phyloP scores from a whole-genome alignment of 2,888 invertebrate genomes.

The Hirudinaria manillensis region DNA sequence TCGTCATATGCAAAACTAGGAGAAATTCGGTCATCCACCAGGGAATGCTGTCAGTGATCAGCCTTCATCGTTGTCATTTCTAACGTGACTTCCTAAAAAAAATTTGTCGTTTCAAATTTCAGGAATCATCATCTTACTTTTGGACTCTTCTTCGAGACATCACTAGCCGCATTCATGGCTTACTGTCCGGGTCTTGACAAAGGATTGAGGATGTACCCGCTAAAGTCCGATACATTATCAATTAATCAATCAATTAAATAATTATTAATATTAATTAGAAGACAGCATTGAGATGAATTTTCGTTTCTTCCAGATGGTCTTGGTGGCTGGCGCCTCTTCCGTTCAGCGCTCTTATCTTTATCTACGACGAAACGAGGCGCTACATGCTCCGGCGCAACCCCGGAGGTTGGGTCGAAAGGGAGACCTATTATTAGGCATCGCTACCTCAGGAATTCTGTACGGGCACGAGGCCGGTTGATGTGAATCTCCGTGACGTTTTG shows the following conservation, averaged over 20 bases:
- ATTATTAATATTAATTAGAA: background rate
- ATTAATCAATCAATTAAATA: background rate
- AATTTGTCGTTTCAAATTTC: conserved; percentile 35
- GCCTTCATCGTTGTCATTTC: background rate
- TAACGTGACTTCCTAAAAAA: too few relatives aligned
- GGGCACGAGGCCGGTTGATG: background rate
- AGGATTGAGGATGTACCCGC: conserved; percentile 54
- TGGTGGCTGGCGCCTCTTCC: conserved; percentile 42
- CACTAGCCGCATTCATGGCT: conserved; percentile 52
- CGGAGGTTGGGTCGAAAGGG: conserved; percentile 42
- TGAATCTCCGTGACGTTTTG: background rate
- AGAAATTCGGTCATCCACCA: conserved; percentile 44
- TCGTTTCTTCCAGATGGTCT: conserved; percentile 35
- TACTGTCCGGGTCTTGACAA: conserved; percentile 55
- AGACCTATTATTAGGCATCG: conserved; percentile 41
- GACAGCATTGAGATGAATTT: background rate
- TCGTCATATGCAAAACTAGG: conserved; percentile 42
- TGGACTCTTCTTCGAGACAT: conserved; percentile 55
- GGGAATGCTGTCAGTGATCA: conserved; percentile 41
- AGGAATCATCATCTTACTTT: conserved; percentile 54
- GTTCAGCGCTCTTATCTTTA: conserved; percentile 40
- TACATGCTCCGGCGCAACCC: conserved; percentile 40
- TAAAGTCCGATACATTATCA: conserved; percentile 45
- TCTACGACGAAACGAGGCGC: conserved; percentile 42
- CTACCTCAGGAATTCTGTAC: background rate